Percentiles rank a stretch among this genome's conserved stretches.
These are phyloP conservation scores for Terebella lapidaria DNA, from an alignment of 2,888 invertebrate genomes.

Conservation along the genomic window DNA sequence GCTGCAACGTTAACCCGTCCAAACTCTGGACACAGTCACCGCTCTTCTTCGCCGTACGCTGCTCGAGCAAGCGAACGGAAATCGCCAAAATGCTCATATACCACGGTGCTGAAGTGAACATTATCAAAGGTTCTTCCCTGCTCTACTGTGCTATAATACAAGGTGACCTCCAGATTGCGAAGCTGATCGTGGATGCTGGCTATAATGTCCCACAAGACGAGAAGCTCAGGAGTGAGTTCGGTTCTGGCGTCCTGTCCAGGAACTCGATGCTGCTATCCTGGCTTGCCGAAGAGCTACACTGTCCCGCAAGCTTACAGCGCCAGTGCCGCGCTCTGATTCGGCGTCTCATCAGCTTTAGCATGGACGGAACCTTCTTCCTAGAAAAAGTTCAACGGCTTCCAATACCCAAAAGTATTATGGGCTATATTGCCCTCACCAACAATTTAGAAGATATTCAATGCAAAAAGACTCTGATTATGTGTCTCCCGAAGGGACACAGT, in stretches of 20 bases:
- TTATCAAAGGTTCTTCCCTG: conserved; percentile 6
- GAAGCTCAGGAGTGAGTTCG: conserved; percentile 6
- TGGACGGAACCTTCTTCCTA: background rate
- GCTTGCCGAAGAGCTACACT: background rate
- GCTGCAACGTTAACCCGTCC: conserved; percentile 21
- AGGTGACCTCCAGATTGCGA: conserved; percentile 10
- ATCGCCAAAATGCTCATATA: conserved; percentile 14
- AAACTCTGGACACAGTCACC: conserved; percentile 17
- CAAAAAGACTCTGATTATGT: background rate
- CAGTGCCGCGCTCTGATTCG: background rate
- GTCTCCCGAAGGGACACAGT: too few relatives aligned
- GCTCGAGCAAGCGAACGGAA: conserved; percentile 10
- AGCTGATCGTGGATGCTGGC: conserved; percentile 14
- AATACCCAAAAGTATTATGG: background rate
- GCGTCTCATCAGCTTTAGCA: background rate
- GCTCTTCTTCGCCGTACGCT: conserved; percentile 15
- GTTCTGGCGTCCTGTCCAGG: conserved; percentile 1
- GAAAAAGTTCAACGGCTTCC: background rate
- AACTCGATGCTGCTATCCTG: background rate
- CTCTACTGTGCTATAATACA: conserved; percentile 16
- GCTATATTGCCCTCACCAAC: background rate
- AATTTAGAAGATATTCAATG: background rate
- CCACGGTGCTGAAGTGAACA: conserved; percentile 11
- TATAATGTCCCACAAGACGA: conserved; percentile 13
- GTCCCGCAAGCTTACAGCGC: background rate